Base-by-base conservation (phyloP, 2,797 vertebrate species). In the Channa striata region DNA sequence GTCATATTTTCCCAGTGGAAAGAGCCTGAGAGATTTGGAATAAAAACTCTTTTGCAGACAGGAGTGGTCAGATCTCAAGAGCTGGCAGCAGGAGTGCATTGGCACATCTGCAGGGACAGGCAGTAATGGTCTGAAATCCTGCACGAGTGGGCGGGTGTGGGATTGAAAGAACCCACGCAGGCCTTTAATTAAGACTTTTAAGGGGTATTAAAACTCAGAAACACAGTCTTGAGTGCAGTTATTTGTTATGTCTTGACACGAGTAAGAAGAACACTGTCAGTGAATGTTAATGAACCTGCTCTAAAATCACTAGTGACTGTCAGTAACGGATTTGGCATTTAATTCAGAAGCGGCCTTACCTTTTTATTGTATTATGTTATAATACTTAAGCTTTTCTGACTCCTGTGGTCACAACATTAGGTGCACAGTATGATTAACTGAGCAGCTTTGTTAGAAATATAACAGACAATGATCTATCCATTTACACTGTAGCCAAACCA, bases 81-180 rank as follows among this genome's bases (percentile, higher is more conserved):
- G 53, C 61, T 11, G 56, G 57, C 74, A 66, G 47, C 46, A 53
- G 11, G 66, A 82, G 20, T 72, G 59, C 46, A 65, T 34, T 82
- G 72, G 25, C 74, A 60, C 61, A 63, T 82, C 52, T 87, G 68
- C 63, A 63, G 51, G 56, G 82, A 72, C 43, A 43, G 52, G 46
- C 74, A 51, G 63, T 82, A 68, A 81, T 74, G 59, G 62, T 58
- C 49, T 74, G 57, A 79, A 67, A 25, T 72, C 52, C 50, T 21
- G 34, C 50, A 54, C 51, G 16, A 66, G 64, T 59, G 54, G 70
- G 71, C 1, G 9, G 17, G 49, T 52, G 74, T 75, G 58, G 37
- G 47, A 65, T 20, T 62, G 58, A 78, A 61, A 62, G 52, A 78
- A 54, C 33, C 53, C 53, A 43, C 34, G 1, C 49, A 59, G 21